phyloP scores from a whole-genome alignment of 53 echinoderm and acorn worm species.

The Patiria pectinifera region DNA sequence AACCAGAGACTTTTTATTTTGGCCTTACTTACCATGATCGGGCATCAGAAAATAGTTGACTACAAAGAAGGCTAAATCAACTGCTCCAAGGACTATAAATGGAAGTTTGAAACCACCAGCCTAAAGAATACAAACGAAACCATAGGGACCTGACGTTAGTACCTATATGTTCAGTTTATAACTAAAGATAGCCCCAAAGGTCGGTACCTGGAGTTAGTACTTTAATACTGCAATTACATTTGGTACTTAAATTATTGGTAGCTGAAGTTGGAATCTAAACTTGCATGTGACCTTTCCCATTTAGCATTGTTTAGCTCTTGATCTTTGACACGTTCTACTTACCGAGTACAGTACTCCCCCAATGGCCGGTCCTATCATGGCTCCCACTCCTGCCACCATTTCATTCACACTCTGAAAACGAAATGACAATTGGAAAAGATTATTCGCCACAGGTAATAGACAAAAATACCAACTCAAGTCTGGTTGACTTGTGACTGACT shows the following conservation, averaged over 20 bases:
- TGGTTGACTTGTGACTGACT: too few relatives aligned
- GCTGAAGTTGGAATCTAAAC: not conserved
- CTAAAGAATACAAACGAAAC: conserved; percentile 44
- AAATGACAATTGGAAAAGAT: not conserved
- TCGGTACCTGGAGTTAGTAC: too few relatives aligned
- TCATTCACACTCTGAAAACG: conserved; percentile 67
- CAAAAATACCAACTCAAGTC: not conserved
- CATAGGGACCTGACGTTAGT: not conserved
- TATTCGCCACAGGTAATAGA: not conserved
- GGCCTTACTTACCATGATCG: conserved; percentile 50
- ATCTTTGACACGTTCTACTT: conserved; percentile 8
- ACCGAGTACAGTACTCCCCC: conserved; percentile 82
- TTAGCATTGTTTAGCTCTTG: not conserved
- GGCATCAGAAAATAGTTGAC: conserved; percentile 70
- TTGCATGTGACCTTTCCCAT: not conserved
- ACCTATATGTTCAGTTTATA: not conserved
- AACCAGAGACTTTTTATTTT: too few relatives aligned
- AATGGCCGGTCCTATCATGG: conserved; percentile 78
- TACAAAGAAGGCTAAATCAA: conserved; percentile 46
- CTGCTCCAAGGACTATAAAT: conserved; percentile 72
- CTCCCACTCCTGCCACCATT: conserved; percentile 74
- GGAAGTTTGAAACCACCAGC: conserved; percentile 85
- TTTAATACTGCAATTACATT: too few relatives aligned
- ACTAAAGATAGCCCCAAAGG: not conserved
- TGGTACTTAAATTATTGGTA: too few relatives aligned